These are phyloP conservation scores for Copidosoma aretas DNA, from an alignment of 2,888 invertebrate species.

Conservation along the genomic window DNA sequence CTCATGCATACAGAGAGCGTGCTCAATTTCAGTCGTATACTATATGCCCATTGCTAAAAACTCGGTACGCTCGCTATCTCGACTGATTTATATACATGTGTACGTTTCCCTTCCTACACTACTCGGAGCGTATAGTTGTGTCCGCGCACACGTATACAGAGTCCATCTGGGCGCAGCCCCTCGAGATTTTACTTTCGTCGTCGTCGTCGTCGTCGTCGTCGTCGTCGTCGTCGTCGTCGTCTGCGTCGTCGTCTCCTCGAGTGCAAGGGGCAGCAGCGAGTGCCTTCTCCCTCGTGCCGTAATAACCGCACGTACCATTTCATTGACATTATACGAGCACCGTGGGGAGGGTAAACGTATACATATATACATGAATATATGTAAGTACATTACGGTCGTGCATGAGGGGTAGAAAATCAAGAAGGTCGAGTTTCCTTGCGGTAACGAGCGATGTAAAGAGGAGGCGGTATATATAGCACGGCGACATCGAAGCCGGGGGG, in stretches of 20 bases:
- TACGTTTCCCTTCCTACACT: slow-evolving; percentile 11
- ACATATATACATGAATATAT: no score
- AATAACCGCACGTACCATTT: not conserved
- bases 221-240: no score
- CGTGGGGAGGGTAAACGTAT: no score
- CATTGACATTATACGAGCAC: slow-evolving; percentile 2
- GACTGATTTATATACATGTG: not conserved
- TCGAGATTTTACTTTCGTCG: slow-evolving; percentile 17
- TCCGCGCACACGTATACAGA: not conserved
- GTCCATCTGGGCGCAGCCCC: slow-evolving; percentile 20
- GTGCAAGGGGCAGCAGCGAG: not conserved
- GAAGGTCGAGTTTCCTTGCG: slow-evolving; percentile 2
- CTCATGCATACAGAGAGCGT: no score
- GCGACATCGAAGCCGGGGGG: not conserved
- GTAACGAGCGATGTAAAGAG: slow-evolving; percentile 2
- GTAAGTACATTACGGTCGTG: no score
- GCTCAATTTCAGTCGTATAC: not conserved
- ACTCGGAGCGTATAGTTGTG: not conserved
- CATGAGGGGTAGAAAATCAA: not conserved
- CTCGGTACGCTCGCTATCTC: no score
- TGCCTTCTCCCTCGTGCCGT: not conserved
- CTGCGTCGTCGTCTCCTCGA: not conserved
- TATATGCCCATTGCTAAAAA: not conserved
- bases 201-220: no score
- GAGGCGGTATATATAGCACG: no score